Percentiles rank a stretch among this genome's conserved stretches.
Evolutionary conservation across 2,888 invertebrate genomes (phyloP).

Genomic region (Eudasyphora cyanicolor): DNA sequence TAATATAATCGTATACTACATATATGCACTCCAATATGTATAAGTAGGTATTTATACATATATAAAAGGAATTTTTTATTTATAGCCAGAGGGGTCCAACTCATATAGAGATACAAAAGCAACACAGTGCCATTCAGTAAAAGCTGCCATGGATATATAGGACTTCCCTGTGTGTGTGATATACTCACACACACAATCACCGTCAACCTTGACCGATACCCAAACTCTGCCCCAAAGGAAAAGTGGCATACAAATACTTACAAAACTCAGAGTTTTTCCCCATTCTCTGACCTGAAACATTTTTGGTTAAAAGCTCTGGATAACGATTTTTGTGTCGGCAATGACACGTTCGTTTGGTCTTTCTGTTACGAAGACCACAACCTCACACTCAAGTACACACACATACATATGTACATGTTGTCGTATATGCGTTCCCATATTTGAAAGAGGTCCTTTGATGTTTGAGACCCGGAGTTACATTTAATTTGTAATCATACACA

Average conservation of each 20-base stretch:
- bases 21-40: too few relatives aligned
- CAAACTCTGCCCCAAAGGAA: not conserved
- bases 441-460: not conserved
- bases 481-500: not conserved
- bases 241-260: not conserved
- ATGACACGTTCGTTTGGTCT: too few relatives aligned
- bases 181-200: not conserved
- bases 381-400: not conserved
- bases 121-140: too few relatives aligned
- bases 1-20: too few relatives aligned
- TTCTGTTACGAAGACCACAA: too few relatives aligned
- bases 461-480: too few relatives aligned
- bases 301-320: not conserved
- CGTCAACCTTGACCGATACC: not conserved
- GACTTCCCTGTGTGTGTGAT: not conserved
- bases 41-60: too few relatives aligned
- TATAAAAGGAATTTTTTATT: too few relatives aligned
- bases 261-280: not conserved
- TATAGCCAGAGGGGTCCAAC: not conserved
- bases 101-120: not conserved
- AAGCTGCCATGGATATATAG: not conserved
- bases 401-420: too few relatives aligned
- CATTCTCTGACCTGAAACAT: not conserved
- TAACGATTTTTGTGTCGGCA: not conserved
- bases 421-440: not conserved